phyloP scores from a whole-genome alignment of 2,797 vertebrate species.

The Halcyon smyrnensis region DNA sequence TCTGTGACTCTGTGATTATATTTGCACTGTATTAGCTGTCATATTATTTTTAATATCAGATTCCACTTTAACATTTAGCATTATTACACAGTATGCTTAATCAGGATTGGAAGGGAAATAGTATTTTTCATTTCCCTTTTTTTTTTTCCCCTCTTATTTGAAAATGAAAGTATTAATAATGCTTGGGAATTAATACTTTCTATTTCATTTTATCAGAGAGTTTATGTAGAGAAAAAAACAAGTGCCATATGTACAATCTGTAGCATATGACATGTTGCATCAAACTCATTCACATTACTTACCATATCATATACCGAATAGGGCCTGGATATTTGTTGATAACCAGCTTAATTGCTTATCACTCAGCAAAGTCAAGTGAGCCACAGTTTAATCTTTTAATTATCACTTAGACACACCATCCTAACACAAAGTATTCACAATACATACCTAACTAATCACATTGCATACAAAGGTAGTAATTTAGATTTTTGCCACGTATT shows the following conservation, averaged over 20 bases:
- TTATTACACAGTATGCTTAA: neutral
- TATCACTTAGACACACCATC: neutral
- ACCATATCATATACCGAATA: neutral
- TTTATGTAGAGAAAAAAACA: neutral
- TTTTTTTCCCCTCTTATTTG: neutral
- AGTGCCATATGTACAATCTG: neutral
- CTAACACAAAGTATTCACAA: neutral
- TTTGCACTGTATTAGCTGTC: neutral
- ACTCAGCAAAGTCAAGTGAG: neutral
- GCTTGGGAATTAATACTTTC: neutral
- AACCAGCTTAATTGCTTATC: neutral
- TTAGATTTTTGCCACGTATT: slow-evolving; percentile 26
- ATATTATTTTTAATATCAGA: neutral
- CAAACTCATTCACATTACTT: neutral
- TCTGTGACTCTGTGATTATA: neutral
- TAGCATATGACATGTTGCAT: neutral
- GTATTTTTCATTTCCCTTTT: accelerated
- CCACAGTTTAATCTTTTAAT: slow-evolving; percentile 10
- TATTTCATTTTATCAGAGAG: neutral
- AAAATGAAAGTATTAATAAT: neutral
- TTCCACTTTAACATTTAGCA: neutral
- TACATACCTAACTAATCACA: neutral
- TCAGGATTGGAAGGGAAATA: neutral
- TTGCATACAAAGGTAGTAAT: neutral
- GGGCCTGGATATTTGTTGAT: neutral